Evolutionary conservation across 30 jellyfish, hydroid and myxozoan genomes (phyloP).

Genomic region (Chrysaora quinquecirrha): DNA sequence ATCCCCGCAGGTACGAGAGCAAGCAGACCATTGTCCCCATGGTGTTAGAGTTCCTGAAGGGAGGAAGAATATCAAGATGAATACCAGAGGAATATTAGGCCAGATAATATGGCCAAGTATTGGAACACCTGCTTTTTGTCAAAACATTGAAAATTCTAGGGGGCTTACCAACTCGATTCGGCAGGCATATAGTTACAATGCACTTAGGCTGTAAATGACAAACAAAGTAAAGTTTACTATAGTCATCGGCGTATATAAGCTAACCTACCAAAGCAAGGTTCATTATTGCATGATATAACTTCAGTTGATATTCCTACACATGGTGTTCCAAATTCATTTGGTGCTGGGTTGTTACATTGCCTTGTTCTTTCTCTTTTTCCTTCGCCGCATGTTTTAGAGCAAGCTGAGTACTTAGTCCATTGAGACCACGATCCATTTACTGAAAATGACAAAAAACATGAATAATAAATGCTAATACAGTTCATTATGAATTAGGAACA

Average conservation of each 20-base stretch:
- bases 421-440: slow-evolving; percentile 90
- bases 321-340: slow-evolving; percentile 72
- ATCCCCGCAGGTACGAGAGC: slow-evolving; percentile 90
- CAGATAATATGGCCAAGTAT: too few relatives aligned
- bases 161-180: too few relatives aligned
- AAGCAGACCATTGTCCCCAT: slow-evolving; percentile 86
- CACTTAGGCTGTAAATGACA: too few relatives aligned
- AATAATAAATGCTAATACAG: neutral
- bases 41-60: slow-evolving; percentile 58
- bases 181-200: too few relatives aligned
- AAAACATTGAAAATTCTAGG: too few relatives aligned
- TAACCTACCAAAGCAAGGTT: slow-evolving; percentile 69
- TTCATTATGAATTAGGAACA: too few relatives aligned
- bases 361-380: slow-evolving; percentile 76
- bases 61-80: neutral
- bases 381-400: slow-evolving; percentile 87
- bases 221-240: too few relatives aligned
- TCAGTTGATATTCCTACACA: slow-evolving; percentile 75
- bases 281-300: slow-evolving; percentile 52
- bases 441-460: slow-evolving; percentile 8
- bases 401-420: slow-evolving; percentile 77
- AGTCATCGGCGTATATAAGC: too few relatives aligned
- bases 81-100: neutral
- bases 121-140: too few relatives aligned
- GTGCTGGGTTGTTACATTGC: slow-evolving; percentile 86